A percentile compares a stretch with the other conserved stretches of the same genome.
Evolutionary conservation across 2,888 invertebrate species (phyloP).

Genomic region (Caenorhabditis wallacei): DNA sequence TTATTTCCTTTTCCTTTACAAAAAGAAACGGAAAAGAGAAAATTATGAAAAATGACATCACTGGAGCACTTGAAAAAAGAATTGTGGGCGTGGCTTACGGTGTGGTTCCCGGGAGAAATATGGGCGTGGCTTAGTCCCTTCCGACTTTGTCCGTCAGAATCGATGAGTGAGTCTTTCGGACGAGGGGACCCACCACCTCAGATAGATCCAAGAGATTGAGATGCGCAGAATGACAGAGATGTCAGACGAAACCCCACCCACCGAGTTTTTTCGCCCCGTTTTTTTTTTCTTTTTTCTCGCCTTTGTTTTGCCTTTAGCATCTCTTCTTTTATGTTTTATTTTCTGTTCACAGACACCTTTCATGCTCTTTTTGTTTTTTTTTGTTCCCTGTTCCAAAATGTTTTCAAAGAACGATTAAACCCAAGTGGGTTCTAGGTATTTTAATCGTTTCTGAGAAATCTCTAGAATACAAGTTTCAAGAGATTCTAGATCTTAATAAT

Average conservation of each 20-base stretch:
- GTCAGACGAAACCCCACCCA: constrained; percentile 56
- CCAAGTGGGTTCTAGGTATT: background rate
- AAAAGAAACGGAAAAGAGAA: constrained; percentile 17
- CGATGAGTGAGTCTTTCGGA: constrained; percentile 62
- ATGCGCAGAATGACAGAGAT: constrained; percentile 56
- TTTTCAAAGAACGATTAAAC: constrained; percentile 2
- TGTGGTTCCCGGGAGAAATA: constrained; percentile 34
- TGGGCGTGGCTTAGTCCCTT: constrained; percentile 53
- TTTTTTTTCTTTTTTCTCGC: constrained; percentile 51
- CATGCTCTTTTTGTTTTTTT: constrained; percentile 14
- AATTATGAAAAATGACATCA: constrained; percentile 41
- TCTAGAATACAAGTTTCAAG: no score
- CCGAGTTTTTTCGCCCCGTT: constrained; percentile 53
- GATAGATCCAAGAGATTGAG: constrained; percentile 39
- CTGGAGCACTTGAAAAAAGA: constrained; percentile 28
- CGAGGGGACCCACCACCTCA: constrained; percentile 42
- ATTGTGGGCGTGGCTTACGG: constrained; percentile 40
- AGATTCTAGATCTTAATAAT: no score
- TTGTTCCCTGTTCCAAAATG: constrained; percentile 28
- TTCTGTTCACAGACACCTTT: constrained; percentile 23
- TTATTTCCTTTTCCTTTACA: constrained; percentile 11
- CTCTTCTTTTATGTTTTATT: constrained; percentile 37
- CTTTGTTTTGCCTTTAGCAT: constrained; percentile 48
- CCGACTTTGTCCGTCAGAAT: constrained; percentile 60
- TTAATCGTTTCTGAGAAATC: background rate